phyloP scores from a whole-genome alignment of 2,797 vertebrate species.

The Cyclopterus lumpus region DNA sequence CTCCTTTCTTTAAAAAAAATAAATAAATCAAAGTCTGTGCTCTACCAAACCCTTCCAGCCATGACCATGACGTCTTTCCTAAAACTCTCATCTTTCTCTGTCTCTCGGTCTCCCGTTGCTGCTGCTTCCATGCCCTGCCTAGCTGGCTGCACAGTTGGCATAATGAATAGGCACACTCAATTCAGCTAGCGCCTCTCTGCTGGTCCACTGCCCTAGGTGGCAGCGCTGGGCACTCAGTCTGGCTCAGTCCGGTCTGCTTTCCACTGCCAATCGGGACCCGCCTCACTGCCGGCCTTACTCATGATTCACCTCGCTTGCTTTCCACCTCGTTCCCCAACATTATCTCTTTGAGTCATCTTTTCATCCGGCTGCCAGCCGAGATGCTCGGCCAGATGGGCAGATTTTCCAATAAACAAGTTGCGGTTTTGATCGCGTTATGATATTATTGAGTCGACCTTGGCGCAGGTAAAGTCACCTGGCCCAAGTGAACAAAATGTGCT shows the following conservation, averaged over 20 bases:
- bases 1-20: background rate
- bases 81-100: conserved; percentile 61
- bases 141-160: conserved; percentile 60
- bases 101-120: conserved; percentile 13
- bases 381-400: conserved; percentile 74
- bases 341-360: conserved; percentile 76
- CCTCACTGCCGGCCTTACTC: conserved; percentile 60
- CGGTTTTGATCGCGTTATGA: conserved; percentile 70
- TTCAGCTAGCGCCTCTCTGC: conserved; percentile 60
- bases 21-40: too few species aligned
- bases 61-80: conserved; percentile 64
- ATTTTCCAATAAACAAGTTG: conserved; percentile 75
- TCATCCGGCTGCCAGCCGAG: conserved; percentile 71
- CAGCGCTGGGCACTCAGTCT: conserved; percentile 66
- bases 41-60: conserved; percentile 52
- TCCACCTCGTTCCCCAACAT: conserved; percentile 63
- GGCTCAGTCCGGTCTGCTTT: conserved; percentile 64
- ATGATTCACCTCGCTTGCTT: conserved; percentile 70
- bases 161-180: conserved; percentile 59
- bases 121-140: conserved; percentile 48
- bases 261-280: conserved; percentile 56
- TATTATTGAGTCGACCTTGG: conserved; percentile 62
- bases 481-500: conserved; percentile 43
- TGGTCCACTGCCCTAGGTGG: conserved; percentile 71
- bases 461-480: conserved; percentile 40